These are phyloP conservation scores for Drosophila flavopinicola DNA, from an alignment of 2,888 invertebrate genomes.

Conservation along the genomic window DNA sequence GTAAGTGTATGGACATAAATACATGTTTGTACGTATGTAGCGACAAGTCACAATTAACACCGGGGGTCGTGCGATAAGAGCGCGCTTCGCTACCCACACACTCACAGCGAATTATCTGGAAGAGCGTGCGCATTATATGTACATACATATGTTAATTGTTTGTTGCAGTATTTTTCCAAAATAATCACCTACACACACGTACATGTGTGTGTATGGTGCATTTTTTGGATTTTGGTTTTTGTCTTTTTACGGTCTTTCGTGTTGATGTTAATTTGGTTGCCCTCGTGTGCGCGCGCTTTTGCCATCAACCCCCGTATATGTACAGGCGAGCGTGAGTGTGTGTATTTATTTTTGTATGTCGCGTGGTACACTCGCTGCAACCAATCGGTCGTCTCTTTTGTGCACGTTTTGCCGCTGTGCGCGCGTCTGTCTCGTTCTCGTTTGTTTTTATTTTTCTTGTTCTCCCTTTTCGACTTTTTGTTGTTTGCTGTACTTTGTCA, in stretches of 20 bases:
- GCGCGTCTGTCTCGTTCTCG: conserved; percentile 67
- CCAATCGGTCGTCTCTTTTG: conserved; percentile 61
- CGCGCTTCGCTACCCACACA: conserved; percentile 16
- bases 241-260: conserved; percentile 51
- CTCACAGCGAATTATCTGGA: conserved; percentile 46
- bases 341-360: conserved; percentile 43
- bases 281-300: conserved; percentile 80
- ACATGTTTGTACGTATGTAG: conserved; percentile 6
- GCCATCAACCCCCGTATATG: conserved; percentile 44
- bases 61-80: conserved; percentile 75
- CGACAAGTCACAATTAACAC: conserved; percentile 70
- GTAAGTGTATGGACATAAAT: conserved; percentile 65
- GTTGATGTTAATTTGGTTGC: conserved; percentile 54
- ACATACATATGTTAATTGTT: conserved; percentile 9
- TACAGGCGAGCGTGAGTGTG: conserved; percentile 25
- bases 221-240: conserved; percentile 39
- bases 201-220: conserved; percentile 21
- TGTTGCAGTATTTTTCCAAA: conserved; percentile 61
- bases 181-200: no score
- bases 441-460: conserved; percentile 78
- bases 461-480: conserved; percentile 79
- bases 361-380: conserved; percentile 55
- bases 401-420: conserved; percentile 65
- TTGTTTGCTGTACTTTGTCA: conserved; percentile 81
- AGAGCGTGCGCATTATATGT: conserved; percentile 25